Conservation (phyloP, 2,113 vertebrate genomes). For the Catagonus wagneri region DNA sequence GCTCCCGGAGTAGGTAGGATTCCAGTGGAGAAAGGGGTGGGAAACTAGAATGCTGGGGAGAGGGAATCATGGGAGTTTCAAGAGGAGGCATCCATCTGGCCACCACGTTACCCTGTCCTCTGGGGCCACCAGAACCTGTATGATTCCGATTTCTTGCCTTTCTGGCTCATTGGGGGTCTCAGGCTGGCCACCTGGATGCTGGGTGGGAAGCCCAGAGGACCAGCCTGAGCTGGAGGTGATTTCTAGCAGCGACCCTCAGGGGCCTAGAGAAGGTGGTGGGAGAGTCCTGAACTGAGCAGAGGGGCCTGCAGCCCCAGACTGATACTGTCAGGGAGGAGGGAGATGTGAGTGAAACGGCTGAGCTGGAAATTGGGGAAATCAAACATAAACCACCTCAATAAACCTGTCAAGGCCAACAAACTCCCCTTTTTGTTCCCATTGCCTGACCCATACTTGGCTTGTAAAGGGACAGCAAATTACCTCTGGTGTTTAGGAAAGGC, state of each 20-base stretch:
- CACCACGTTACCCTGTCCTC: not conserved
- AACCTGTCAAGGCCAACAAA: constrained; percentile 46
- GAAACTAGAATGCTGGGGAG: not conserved
- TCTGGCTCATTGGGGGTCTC: not conserved
- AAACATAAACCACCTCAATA: constrained; percentile 63
- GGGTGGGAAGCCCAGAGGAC: not conserved
- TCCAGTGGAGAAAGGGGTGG: not conserved
- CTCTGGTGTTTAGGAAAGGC: not conserved
- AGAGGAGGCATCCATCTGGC: not conserved
- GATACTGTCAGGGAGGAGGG: not conserved
- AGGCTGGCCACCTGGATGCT: not conserved
- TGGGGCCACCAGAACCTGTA: not conserved
- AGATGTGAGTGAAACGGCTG: not conserved
- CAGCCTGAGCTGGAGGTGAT: not conserved
- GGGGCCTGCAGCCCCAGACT: not conserved
- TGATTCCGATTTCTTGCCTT: not conserved
- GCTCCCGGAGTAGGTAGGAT: not conserved
- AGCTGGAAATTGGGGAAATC: constrained; percentile 42
- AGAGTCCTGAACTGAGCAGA: not conserved
- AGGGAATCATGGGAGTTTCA: not conserved
- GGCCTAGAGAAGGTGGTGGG: not conserved
- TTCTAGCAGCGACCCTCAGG: not conserved
- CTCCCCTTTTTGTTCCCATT: constrained; percentile 33
- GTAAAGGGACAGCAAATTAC: constrained; percentile 52
- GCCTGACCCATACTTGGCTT: constrained; percentile 39